A percentile compares a stretch with the other conserved stretches of the same genome.
Conservation (phyloP, 1,140 invertebrate genomes). For the Physella acuta region DNA sequence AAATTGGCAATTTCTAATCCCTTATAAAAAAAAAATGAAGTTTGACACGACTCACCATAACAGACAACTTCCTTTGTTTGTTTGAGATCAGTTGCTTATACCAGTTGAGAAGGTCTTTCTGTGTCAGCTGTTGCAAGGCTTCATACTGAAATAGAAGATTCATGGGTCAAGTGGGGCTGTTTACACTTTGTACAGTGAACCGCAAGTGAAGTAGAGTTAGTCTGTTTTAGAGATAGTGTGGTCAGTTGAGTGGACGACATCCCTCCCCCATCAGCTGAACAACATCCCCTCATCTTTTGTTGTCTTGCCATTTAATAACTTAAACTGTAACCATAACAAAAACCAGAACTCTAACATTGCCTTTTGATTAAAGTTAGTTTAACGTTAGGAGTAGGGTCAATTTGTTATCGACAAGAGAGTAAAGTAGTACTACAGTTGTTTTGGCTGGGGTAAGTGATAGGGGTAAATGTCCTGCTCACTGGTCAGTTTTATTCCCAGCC, state of each 20-base stretch:
- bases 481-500: no score
- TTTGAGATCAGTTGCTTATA: background rate
- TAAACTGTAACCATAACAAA: background rate
- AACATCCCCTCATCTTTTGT: background rate
- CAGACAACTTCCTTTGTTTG: background rate
- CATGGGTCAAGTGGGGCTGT: background rate
- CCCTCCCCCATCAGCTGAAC: no score
- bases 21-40: background rate
- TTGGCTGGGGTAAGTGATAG: no score
- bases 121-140: background rate
- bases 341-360: no score
- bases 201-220: background rate
- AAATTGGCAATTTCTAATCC: background rate
- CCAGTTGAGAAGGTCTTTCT: background rate
- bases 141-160: background rate
- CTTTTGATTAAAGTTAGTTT: no score
- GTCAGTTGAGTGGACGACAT: background rate
- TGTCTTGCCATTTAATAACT: background rate
- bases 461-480: no score
- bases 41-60: background rate
- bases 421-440: no score
- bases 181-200: background rate
- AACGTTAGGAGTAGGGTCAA: no score
- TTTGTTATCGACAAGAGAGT: no score
- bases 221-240: background rate